Percentiles rank a stretch among this genome's conserved stretches.
phyloP scores from a whole-genome alignment of 92 coral and sea anemone species.

The Anthopleura xanthogrammica region DNA sequence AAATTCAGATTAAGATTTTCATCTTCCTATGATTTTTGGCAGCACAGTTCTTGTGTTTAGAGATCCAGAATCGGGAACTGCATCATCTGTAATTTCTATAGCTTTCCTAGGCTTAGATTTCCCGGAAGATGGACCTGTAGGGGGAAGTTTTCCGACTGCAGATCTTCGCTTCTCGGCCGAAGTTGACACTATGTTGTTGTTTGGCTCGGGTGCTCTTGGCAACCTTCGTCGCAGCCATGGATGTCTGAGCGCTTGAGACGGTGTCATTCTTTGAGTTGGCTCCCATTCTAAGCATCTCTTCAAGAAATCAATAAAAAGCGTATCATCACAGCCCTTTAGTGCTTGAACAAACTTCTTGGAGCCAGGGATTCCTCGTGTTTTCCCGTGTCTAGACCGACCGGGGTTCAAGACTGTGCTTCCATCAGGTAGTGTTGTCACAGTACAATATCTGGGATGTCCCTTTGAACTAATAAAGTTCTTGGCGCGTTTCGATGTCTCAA shows the following conservation, averaged over 20 bases:
- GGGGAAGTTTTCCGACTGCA: constrained; percentile 81
- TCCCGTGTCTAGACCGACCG: constrained; percentile 98
- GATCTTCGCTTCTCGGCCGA: constrained; percentile 59
- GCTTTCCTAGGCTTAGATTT: constrained; percentile 75
- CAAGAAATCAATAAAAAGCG: constrained; percentile 86
- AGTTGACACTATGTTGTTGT: constrained; percentile 62
- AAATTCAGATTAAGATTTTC: constrained; percentile 15
- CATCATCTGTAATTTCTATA: constrained; percentile 62
- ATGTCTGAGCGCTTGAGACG: constrained; percentile 95
- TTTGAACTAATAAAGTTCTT: constrained; percentile 94
- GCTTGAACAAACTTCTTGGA: constrained; percentile 83
- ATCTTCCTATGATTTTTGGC: constrained; percentile 99
- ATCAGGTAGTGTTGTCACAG: constrained; percentile 89
- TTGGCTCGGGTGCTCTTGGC: constrained; percentile 91
- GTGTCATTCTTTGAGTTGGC: constrained; percentile 87
- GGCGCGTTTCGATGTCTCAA: constrained; percentile 87
- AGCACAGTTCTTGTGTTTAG: constrained; percentile 87
- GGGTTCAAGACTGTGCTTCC: constrained; percentile 88
- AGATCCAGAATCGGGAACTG: constrained; percentile 62
- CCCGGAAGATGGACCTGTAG: constrained; percentile 90
- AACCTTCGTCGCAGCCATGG: constrained; percentile 92
- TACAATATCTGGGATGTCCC: constrained; percentile 96
- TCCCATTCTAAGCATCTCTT: constrained; percentile 96
- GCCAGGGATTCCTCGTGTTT: constrained; percentile 90
- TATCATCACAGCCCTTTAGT: constrained; percentile 92